Percentiles rank a stretch among this genome's conserved stretches.
Conservation (phyloP, 2,113 vertebrate species). For the Leptobrachium ailaonicum region DNA sequence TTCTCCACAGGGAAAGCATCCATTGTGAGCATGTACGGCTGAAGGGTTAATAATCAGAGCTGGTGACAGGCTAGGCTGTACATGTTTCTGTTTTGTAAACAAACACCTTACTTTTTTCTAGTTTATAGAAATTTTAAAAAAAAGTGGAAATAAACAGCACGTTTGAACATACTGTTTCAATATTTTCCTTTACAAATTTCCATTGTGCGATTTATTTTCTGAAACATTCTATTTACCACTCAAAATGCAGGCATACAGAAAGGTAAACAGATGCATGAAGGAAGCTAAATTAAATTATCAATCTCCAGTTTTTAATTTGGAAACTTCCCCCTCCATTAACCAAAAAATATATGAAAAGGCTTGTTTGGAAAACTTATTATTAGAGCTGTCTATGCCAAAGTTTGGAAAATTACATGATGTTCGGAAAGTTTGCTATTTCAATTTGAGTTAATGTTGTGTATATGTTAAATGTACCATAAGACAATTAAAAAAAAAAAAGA, state of each 20-base stretch:
- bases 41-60: too few species aligned
- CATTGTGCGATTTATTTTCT: neutral
- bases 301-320: neutral
- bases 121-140: too few species aligned
- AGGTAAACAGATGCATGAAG: neutral
- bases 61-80: too few species aligned
- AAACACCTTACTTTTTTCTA: too few species aligned
- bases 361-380: neutral
- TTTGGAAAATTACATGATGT: neutral
- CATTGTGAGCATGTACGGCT: too few species aligned
- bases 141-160: too few species aligned
- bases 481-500: neutral
- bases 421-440: neutral
- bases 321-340: neutral
- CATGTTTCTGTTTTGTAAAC: too few species aligned
- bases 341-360: neutral
- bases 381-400: neutral
- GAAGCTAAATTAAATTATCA: neutral
- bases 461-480: constrained; percentile 3
- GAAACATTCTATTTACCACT: neutral
- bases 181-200: too few species aligned
- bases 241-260: neutral
- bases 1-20: too few species aligned
- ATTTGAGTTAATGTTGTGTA: constrained; percentile 1
- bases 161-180: too few species aligned